These are phyloP conservation scores for Eupsilia transversa DNA, from an alignment of 2,888 invertebrate species.

Conservation along the genomic window DNA sequence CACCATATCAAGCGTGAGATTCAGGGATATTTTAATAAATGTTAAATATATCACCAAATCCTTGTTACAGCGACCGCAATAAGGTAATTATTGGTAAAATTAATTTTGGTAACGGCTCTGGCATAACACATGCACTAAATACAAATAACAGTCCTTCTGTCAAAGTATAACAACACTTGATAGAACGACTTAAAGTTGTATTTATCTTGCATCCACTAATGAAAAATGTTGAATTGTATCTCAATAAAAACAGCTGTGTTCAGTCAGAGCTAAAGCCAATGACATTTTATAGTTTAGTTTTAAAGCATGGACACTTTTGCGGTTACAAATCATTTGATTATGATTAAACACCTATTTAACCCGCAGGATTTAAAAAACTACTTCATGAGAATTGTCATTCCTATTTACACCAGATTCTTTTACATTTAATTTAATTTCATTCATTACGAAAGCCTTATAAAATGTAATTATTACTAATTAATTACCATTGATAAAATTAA, in stretches of 20 bases:
- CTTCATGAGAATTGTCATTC: conserved; percentile 56
- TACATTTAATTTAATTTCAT: too few species aligned
- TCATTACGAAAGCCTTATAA: not conserved
- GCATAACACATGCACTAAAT: conserved; percentile 49
- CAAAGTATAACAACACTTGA: conserved; percentile 3
- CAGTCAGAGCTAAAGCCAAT: conserved; percentile 58
- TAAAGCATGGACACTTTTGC: conserved; percentile 78
- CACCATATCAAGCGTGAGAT: conserved; percentile 66
- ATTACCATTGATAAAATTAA: conserved; percentile 1
- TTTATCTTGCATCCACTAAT: not conserved
- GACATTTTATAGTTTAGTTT: conserved; percentile 73
- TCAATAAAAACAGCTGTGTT: conserved; percentile 45
- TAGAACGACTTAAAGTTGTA: conserved; percentile 10
- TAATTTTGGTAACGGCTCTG: conserved; percentile 68
- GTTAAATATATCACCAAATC: conserved; percentile 81
- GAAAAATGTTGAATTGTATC: not conserved
- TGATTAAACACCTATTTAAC: conserved; percentile 76
- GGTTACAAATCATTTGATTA: conserved; percentile 74
- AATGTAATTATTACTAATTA: conserved; percentile 2
- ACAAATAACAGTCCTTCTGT: conserved; percentile 1
- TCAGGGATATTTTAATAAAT: conserved; percentile 69
- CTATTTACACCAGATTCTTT: conserved; percentile 68
- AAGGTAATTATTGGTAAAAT: conserved; percentile 79
- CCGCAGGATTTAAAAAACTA: conserved; percentile 60
- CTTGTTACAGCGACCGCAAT: conserved; percentile 78